Evolutionary conservation across 1,140 invertebrate species (phyloP).

Genomic region (Drosophila murphyi): DNA sequence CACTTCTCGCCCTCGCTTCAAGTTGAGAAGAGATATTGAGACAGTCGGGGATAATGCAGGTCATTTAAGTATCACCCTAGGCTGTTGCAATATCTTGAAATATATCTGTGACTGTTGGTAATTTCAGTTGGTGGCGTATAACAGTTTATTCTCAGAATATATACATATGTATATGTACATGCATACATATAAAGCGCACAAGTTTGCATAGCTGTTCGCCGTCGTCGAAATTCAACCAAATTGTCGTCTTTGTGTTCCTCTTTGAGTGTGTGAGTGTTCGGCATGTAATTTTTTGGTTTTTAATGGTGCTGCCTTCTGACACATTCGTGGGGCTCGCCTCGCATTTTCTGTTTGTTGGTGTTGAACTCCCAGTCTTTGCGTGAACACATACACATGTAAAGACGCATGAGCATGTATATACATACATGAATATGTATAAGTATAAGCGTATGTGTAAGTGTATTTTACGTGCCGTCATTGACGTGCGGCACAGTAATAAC

Average conservation of each 20-base stretch:
- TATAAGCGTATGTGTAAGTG: neutral
- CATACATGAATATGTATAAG: neutral
- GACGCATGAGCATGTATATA: neutral
- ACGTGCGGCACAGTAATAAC: slow-evolving; percentile 33
- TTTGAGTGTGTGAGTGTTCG: slow-evolving; percentile 9
- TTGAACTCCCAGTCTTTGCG: slow-evolving; percentile 10
- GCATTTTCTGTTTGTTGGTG: slow-evolving; percentile 25
- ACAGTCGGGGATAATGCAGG: neutral
- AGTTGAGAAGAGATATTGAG: neutral
- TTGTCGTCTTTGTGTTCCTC: slow-evolving; percentile 8
- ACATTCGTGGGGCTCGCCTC: slow-evolving; percentile 72
- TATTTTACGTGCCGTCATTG: slow-evolving; percentile 40
- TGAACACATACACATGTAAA: neutral
- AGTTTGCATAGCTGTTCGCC: slow-evolving; percentile 42
- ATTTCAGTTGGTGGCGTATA: slow-evolving; percentile 32
- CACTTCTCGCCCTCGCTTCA: neutral
- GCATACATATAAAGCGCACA: slow-evolving; percentile 22
- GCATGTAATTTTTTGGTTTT: slow-evolving; percentile 28
- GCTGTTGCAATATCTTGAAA: neutral
- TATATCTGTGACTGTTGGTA: slow-evolving; percentile 25
- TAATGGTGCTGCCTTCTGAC: slow-evolving; percentile 38
- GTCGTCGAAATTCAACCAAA: slow-evolving; percentile 1
- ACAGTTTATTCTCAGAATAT: slow-evolving; percentile 44
- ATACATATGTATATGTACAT: slow-evolving; percentile 1
- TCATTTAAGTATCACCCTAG: slow-evolving; percentile 20